These are phyloP conservation scores for Pantelozetes paolii DNA, from an alignment of 2,888 invertebrate species.

Conservation along the genomic window DNA sequence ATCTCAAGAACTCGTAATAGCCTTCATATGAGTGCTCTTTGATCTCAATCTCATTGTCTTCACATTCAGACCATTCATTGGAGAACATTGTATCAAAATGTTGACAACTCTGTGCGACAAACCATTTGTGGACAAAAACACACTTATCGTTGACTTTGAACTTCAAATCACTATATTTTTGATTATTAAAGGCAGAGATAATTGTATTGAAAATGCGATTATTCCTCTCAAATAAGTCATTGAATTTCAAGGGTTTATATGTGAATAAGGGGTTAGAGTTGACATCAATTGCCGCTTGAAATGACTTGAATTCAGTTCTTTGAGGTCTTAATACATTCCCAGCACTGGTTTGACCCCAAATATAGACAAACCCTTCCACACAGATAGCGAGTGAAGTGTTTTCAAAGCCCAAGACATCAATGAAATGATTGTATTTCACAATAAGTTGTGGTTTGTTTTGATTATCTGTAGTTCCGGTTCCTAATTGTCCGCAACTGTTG, in stretches of 20 bases:
- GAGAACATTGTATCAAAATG: slow-evolving; percentile 7
- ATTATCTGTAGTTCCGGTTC: background rate
- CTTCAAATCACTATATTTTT: slow-evolving; percentile 10
- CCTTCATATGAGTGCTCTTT: background rate
- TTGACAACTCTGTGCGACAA: background rate
- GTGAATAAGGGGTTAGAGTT: background rate
- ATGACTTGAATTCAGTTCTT: background rate
- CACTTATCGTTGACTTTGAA: background rate
- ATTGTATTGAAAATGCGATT: background rate
- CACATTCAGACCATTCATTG: background rate
- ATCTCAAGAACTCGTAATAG: background rate
- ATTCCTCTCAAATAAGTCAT: background rate
- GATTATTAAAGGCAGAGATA: background rate
- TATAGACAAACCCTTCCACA: background rate
- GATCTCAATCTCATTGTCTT: background rate
- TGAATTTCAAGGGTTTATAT: background rate
- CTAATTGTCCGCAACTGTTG: background rate
- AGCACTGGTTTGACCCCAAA: background rate
- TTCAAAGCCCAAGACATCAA: background rate
- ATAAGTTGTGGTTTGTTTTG: background rate
- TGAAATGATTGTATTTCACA: background rate
- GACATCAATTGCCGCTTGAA: background rate
- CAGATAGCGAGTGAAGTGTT: background rate
- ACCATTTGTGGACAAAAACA: slow-evolving; percentile 28
- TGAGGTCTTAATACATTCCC: background rate